Conservation (phyloP, 2,797 vertebrate species). For the Denticeps clupeoides region DNA sequence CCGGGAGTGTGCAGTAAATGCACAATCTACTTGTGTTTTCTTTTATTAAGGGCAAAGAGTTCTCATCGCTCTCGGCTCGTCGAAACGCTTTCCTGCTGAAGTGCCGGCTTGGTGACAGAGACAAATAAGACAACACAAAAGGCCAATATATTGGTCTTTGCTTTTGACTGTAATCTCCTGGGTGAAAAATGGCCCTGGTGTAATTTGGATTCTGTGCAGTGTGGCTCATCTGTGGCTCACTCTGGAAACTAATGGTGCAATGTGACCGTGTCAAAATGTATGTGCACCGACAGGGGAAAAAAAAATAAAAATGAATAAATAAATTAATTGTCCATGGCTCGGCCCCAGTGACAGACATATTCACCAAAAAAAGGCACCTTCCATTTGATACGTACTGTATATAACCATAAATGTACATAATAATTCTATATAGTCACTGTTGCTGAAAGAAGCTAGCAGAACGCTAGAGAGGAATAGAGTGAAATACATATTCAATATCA, state of each 20-base stretch:
- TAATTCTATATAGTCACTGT: too few species aligned
- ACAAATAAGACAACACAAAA: constrained; percentile 55
- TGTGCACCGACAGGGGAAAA: constrained; percentile 7
- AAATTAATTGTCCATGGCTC: constrained; percentile 28
- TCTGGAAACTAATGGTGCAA: constrained; percentile 46
- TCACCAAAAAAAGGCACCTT: too few species aligned
- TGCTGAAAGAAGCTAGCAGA: too few species aligned
- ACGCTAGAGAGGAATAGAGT: too few species aligned
- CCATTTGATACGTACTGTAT: too few species aligned
- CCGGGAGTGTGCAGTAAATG: too few species aligned
- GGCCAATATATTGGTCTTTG: constrained; percentile 45
- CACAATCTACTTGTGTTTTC: too few species aligned
- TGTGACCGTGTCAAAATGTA: too few species aligned
- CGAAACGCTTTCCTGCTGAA: constrained; percentile 37
- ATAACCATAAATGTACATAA: too few species aligned
- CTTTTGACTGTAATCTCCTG: constrained; percentile 40
- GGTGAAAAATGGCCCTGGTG: constrained; percentile 51
- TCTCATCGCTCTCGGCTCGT: not conserved
- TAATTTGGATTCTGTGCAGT: constrained; percentile 55
- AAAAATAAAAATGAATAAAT: constrained; percentile 27
- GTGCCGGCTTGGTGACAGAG: constrained; percentile 56
- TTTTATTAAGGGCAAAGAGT: not conserved
- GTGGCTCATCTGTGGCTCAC: constrained; percentile 53
- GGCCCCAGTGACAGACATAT: too few species aligned
- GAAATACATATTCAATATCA: too few species aligned